Evolutionary conservation across 2,888 invertebrate species (phyloP).

Genomic region (Phortica magna): DNA sequence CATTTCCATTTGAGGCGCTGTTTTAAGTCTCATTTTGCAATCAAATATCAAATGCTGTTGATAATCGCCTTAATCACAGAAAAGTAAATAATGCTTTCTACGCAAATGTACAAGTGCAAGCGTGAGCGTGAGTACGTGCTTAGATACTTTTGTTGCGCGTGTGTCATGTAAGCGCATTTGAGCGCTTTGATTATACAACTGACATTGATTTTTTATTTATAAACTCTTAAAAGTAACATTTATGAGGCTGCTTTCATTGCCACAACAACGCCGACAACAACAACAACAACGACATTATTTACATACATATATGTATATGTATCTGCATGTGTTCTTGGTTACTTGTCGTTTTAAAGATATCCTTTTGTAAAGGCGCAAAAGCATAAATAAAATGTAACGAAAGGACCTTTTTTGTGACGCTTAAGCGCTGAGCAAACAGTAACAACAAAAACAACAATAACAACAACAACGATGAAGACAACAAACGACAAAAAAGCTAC

Average conservation of each 20-base stretch:
- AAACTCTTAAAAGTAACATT: constrained; percentile 45
- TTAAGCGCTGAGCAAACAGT: background rate
- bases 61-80: constrained; percentile 28
- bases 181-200: background rate
- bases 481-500: background rate
- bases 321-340: background rate
- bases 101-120: background rate
- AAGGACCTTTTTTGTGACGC: background rate
- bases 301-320: background rate
- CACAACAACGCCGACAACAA: constrained; percentile 1
- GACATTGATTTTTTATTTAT: constrained; percentile 69
- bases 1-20: no score
- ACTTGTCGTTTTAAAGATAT: background rate
- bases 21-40: constrained; percentile 8
- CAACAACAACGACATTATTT: background rate
- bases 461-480: background rate
- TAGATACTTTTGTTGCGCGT: constrained; percentile 11
- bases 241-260: background rate
- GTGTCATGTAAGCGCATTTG: constrained; percentile 23
- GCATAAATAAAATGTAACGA: constrained; percentile 11
- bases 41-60: constrained; percentile 31
- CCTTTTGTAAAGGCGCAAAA: background rate
- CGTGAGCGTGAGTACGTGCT: no score
- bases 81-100: constrained; percentile 20
- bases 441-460: background rate